Conservation (phyloP, 1,140 invertebrate genomes). For the Aphaenogaster rudis region DNA sequence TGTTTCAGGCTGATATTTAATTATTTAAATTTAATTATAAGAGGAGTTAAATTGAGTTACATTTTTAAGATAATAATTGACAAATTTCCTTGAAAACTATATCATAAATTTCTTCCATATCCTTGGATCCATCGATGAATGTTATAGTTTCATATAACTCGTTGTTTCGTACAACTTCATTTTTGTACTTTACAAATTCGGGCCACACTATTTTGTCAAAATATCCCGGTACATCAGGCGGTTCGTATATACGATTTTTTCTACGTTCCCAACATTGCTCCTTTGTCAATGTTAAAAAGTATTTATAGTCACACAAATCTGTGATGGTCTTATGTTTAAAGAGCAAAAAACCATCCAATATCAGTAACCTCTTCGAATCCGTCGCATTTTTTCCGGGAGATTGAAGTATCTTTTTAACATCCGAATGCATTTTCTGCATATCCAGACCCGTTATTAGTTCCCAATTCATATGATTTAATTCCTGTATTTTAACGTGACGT, state of each 20-base stretch:
- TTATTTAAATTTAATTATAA: constrained; percentile 52
- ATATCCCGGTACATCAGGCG: constrained; percentile 93
- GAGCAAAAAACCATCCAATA: constrained; percentile 93
- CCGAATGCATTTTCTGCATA: constrained; percentile 91
- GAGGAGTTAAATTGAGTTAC: background rate
- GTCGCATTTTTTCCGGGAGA: background rate
- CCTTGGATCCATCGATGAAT: constrained; percentile 82
- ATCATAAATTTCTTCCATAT: constrained; percentile 77
- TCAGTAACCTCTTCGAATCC: constrained; percentile 86
- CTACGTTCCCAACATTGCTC: constrained; percentile 90
- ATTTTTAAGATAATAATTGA: constrained; percentile 55
- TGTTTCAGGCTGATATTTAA: constrained; percentile 41
- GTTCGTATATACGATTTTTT: constrained; percentile 89
- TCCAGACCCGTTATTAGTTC: constrained; percentile 92
- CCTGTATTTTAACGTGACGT: constrained; percentile 89
- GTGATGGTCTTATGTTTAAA: constrained; percentile 90
- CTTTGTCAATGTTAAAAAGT: constrained; percentile 91
- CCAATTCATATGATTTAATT: constrained; percentile 93
- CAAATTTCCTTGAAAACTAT: constrained; percentile 76
- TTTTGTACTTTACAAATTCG: constrained; percentile 87
- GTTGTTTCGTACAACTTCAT: constrained; percentile 77
- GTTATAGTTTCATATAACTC: constrained; percentile 75
- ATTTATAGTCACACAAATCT: constrained; percentile 91
- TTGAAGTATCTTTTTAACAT: constrained; percentile 84
- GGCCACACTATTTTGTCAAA: constrained; percentile 94